These are phyloP conservation scores for Spondyliosoma cantharus DNA, from an alignment of 2,797 vertebrate genomes.

Conservation along the genomic window DNA sequence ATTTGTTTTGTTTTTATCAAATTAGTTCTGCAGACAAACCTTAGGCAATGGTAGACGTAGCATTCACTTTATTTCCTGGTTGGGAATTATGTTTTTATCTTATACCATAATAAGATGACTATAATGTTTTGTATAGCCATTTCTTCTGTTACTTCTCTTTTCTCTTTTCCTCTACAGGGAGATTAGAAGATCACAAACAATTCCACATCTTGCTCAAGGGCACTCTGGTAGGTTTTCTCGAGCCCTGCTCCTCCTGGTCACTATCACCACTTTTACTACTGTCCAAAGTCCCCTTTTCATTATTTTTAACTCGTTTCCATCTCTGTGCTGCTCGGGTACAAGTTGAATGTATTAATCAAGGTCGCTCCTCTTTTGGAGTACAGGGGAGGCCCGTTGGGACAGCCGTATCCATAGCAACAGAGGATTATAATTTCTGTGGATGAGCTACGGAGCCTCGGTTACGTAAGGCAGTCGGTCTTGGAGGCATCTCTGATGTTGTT, in stretches of 20 bases:
- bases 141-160: neutral
- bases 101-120: neutral
- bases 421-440: slow-evolving; percentile 78
- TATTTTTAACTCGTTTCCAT: slow-evolving; percentile 46
- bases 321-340: slow-evolving; percentile 44
- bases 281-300: neutral
- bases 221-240: slow-evolving; percentile 8
- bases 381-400: slow-evolving; percentile 71
- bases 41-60: neutral
- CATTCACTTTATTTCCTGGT: neutral
- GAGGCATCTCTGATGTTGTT: slow-evolving; percentile 71
- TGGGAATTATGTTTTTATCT: neutral
- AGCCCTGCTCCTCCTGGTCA: slow-evolving; percentile 8
- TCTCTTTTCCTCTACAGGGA: neutral
- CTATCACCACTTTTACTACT: neutral
- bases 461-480: slow-evolving; percentile 73
- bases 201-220: slow-evolving; percentile 39
- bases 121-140: neutral
- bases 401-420: slow-evolving; percentile 79
- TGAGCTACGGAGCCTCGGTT: slow-evolving; percentile 69
- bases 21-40: neutral
- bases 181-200: neutral
- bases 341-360: slow-evolving; percentile 69
- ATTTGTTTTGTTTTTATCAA: neutral
- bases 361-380: slow-evolving; percentile 66